These are phyloP conservation scores for Jaculus jaculus DNA, from an alignment of 2,113 vertebrate genomes.

Conservation along the genomic window DNA sequence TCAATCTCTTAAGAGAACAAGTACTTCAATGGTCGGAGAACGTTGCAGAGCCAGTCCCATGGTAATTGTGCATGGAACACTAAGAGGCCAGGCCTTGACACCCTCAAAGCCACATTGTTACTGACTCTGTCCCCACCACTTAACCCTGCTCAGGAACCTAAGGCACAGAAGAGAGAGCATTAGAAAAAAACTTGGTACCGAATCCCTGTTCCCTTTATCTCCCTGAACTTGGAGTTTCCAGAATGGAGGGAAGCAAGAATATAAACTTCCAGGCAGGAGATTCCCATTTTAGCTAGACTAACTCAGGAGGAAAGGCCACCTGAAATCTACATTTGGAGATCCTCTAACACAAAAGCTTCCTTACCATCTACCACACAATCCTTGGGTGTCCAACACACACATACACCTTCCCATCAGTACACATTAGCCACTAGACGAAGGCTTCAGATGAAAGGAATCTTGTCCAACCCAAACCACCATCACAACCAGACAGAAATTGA, in stretches of 20 bases:
- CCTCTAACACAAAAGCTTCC: neutral
- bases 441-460: neutral
- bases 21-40: neutral
- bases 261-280: neutral
- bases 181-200: neutral
- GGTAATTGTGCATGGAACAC: neutral
- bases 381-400: neutral
- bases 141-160: neutral
- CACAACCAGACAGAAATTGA: neutral
- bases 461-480: neutral
- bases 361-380: accelerated
- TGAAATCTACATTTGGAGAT: neutral
- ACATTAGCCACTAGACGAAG: neutral
- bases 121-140: neutral
- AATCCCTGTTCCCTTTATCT: neutral
- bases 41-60: neutral
- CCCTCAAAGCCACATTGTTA: neutral
- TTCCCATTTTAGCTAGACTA: neutral
- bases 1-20: neutral
- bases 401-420: neutral
- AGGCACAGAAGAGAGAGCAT: neutral
- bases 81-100: neutral
- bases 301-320: neutral
- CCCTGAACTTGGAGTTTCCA: neutral
- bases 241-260: neutral